Percentiles rank a stretch among this genome's conserved stretches.
Evolutionary conservation across 1,140 invertebrate species (phyloP).

Genomic region (Nomia melanderi): DNA sequence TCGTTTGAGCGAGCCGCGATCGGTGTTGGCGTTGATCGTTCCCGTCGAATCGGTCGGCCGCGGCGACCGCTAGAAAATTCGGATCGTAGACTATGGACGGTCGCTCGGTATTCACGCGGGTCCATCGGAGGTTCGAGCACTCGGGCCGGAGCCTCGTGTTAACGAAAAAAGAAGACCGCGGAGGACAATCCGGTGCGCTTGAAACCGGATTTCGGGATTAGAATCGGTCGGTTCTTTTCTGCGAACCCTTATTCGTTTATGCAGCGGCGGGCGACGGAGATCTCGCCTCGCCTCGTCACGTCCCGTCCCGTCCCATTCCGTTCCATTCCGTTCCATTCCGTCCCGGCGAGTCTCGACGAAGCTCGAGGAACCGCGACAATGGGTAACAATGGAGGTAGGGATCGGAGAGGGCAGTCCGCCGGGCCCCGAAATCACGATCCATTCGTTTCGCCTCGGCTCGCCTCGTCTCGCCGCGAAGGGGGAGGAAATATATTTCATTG

Average conservation of each 20-base stretch:
- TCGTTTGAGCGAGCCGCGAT: too few species aligned
- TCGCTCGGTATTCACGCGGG: neutral
- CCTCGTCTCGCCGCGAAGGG: neutral
- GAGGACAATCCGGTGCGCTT: slow-evolving; percentile 45
- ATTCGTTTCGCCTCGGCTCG: slow-evolving; percentile 58
- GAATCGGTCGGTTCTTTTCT: slow-evolving; percentile 52
- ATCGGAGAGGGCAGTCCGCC: slow-evolving; percentile 31
- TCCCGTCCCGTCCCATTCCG: slow-evolving; percentile 8
- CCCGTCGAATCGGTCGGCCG: too few species aligned
- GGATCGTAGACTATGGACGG: too few species aligned
- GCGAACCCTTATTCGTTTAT: slow-evolving; percentile 51
- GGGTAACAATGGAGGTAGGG: slow-evolving; percentile 47
- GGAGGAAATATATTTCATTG: slow-evolving; percentile 72
- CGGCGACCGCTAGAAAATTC: neutral
- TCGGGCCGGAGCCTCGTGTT: slow-evolving; percentile 49
- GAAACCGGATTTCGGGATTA: slow-evolving; percentile 63
- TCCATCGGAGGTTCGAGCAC: neutral
- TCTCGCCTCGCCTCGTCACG: slow-evolving; percentile 50
- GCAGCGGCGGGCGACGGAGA: slow-evolving; percentile 52
- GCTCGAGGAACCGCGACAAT: slow-evolving; percentile 53
- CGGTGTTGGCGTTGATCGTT: too few species aligned
- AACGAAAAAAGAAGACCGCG: slow-evolving; percentile 52
- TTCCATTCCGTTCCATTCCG: slow-evolving; percentile 5
- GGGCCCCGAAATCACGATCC: slow-evolving; percentile 67
- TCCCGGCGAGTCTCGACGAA: neutral